These are phyloP conservation scores for Plusia festucae DNA, from an alignment of 2,888 invertebrate genomes.

Conservation along the genomic window DNA sequence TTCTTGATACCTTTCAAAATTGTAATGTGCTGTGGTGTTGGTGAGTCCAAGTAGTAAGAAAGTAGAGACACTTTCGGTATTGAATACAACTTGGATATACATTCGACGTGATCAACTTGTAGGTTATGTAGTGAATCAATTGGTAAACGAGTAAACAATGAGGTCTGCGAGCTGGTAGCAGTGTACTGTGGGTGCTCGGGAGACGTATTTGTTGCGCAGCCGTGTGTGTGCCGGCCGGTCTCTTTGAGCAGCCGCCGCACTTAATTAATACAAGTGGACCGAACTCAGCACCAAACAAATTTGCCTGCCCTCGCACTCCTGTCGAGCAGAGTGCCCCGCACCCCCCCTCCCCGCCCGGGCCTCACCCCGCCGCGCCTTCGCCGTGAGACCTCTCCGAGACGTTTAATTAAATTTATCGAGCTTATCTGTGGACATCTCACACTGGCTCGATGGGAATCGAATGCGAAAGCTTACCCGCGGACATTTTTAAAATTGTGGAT, in stretches of 20 bases:
- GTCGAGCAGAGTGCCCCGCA: conserved; percentile 34
- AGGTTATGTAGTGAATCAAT: not conserved
- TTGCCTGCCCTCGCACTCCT: conserved; percentile 68
- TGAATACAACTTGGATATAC: not conserved
- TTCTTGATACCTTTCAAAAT: too few relatives aligned
- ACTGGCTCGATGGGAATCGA: conserved; percentile 80
- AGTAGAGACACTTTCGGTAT: not conserved
- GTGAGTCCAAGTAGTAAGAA: not conserved
- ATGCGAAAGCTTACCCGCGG: conserved; percentile 70
- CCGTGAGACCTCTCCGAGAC: conserved; percentile 68
- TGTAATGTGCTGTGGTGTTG: not conserved
- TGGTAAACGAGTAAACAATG: conserved; percentile 4
- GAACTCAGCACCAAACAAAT: conserved; percentile 79
- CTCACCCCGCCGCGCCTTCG: conserved; percentile 42
- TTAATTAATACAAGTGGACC: conserved; percentile 79
- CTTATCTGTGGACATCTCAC: conserved; percentile 82
- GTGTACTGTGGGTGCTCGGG: conserved; percentile 22
- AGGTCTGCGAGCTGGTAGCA: not conserved
- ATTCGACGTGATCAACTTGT: not conserved
- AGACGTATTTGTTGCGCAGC: conserved; percentile 60
- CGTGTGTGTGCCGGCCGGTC: conserved; percentile 56
- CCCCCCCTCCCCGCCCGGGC: conserved; percentile 44
- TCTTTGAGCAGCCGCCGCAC: conserved; percentile 72
- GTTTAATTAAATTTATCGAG: conserved; percentile 87
- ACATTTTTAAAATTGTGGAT: conserved; percentile 78